Conservation (phyloP, 2,797 vertebrate genomes). For the Hyperoplus lanceolatus region DNA sequence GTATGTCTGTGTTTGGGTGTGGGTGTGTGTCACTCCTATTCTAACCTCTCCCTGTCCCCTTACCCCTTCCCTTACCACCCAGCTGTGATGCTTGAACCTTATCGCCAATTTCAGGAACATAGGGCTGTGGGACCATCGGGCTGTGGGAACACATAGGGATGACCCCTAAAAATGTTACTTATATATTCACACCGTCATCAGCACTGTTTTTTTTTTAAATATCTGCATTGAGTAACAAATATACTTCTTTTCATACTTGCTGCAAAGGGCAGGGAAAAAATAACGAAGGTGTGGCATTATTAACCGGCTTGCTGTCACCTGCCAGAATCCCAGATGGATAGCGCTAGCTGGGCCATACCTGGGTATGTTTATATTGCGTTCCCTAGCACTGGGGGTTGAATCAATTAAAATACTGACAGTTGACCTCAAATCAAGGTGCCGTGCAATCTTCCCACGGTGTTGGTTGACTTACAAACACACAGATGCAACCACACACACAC, state of each 20-base stretch:
- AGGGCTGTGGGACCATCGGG: too few species aligned
- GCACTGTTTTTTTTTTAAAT: not conserved
- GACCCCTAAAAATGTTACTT: too few species aligned
- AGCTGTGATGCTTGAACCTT: too few species aligned
- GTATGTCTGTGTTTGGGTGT: too few species aligned
- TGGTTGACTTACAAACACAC: constrained; percentile 47
- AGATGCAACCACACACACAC: constrained; percentile 6
- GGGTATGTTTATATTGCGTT: constrained; percentile 32
- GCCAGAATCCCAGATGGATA: constrained; percentile 69
- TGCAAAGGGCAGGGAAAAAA: constrained; percentile 15
- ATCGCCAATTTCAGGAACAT: too few species aligned
- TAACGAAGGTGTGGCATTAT: constrained; percentile 68
- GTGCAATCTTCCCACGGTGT: constrained; percentile 69
- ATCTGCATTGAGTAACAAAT: constrained; percentile 3
- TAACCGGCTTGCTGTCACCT: constrained; percentile 78
- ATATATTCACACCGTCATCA: not conserved
- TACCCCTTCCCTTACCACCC: too few species aligned
- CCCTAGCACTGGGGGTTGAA: constrained; percentile 49
- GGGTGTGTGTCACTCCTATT: too few species aligned
- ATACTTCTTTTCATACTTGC: not conserved
- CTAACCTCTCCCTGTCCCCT: too few species aligned
- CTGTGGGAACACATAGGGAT: too few species aligned
- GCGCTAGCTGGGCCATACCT: constrained; percentile 45
- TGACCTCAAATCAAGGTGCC: constrained; percentile 66
- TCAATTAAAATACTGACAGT: constrained; percentile 65